phyloP scores from a whole-genome alignment of 2,888 invertebrate species.

The Terebella lapidaria region DNA sequence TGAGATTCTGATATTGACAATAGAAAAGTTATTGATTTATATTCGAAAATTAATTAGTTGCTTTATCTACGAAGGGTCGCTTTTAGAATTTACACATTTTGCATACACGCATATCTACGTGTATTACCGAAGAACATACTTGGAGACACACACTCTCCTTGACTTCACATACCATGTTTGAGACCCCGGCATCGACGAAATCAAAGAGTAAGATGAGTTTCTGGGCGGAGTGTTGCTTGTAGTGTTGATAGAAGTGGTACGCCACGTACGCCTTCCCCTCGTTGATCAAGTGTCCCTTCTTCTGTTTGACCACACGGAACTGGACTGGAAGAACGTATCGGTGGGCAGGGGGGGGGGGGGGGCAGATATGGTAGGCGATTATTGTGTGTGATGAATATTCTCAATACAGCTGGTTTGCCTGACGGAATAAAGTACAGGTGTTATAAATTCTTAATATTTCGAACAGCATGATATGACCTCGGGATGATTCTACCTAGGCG shows the following conservation, averaged over 20 bases:
- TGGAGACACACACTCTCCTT: no score
- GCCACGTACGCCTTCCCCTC: constrained; percentile 6
- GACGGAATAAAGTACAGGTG: not conserved
- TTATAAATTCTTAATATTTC: not conserved
- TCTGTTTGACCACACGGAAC: not conserved
- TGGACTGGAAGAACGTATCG: constrained; percentile 9
- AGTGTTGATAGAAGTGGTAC: constrained; percentile 3
- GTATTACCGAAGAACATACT: no score
- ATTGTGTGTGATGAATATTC: no score
- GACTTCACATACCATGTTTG: constrained; percentile 11
- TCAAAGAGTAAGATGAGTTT: constrained; percentile 10
- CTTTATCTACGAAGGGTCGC: no score
- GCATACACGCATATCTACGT: no score
- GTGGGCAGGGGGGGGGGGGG: no score
- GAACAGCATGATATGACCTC: not conserved
- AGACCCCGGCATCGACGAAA: constrained; percentile 8
- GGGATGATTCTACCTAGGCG: no score
- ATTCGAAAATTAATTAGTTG: no score
- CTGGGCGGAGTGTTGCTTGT: constrained; percentile 2
- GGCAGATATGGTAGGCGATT: no score
- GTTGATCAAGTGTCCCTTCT: constrained; percentile 9
- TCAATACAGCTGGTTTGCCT: not conserved
- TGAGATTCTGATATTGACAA: no score
- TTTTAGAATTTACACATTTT: no score
- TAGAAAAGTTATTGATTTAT: no score